Evolutionary conservation across 2,113 vertebrate species (phyloP), one percentile per base, ranked within the genome.

Genomic region (Microcebus lehilahytsara): DNA sequence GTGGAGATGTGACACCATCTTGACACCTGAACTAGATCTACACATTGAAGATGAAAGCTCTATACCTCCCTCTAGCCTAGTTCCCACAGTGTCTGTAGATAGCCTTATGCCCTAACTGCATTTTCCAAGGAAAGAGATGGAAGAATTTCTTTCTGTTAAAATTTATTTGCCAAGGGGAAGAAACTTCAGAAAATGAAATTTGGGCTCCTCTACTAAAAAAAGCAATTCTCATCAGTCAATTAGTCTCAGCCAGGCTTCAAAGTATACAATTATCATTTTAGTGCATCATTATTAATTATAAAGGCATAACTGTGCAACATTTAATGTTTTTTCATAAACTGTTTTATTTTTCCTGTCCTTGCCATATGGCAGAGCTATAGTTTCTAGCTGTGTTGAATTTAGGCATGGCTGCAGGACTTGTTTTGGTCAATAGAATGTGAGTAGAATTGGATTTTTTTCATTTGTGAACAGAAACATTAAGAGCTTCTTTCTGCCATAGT

Each of bases 1-100:
- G 3, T 0, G 0, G 11, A 17, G 2, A 0, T 78, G 34, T 71
- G 10, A 12, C 25, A 9, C 1, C 13, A 1, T 32, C 9, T 9
- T n/a, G 46, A 89, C 85, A 85, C 71, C 25, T n/a, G 2, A 85
- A 81, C 25, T 40, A 1, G 9, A 3, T 87, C 22, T 53, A 51
- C 23, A 51, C 0, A 1, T 1, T 71, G 71, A 85, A 32, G 60
- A 58, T 25, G 19, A 53, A 19, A 74, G 19, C 9, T 17, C 14
- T 27, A 14, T 16, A 46, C 1, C 9, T 56, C 22, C 2, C 27
- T 6, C 30, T 34, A 12, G 6, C 1, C 27, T 34, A 34, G 23
- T 37, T 84, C 27, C 34, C 69, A 71, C 9, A 5, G n/a, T 72
- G 17, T 74, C 27, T 88, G 25, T 22, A 37, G 25, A 14, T 34